Evolutionary conservation across 2,113 vertebrate genomes (phyloP).

Genomic region (Solenodon paradoxus): DNA sequence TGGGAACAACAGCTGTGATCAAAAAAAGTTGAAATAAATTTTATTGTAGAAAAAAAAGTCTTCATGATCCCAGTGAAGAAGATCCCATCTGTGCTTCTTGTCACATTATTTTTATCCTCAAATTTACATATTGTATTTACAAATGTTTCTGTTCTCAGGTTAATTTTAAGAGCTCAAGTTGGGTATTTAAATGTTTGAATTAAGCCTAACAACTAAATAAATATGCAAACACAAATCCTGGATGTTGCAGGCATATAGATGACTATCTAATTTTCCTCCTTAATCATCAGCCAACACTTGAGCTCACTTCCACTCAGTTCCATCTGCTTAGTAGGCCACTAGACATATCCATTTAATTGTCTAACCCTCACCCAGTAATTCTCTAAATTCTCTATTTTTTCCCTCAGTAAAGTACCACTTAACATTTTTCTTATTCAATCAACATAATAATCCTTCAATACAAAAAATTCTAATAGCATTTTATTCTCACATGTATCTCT

Average conservation of each 20-base stretch:
- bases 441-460: background rate
- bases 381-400: background rate
- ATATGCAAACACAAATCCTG: constrained; percentile 49
- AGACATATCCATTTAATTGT: background rate
- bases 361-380: background rate
- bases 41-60: background rate
- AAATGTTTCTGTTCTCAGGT: constrained; percentile 77
- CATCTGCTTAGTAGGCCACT: background rate
- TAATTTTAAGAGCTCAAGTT: constrained; percentile 70
- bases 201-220: constrained; percentile 64
- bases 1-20: background rate
- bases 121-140: constrained; percentile 77
- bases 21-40: background rate
- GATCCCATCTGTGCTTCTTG: constrained; percentile 72
- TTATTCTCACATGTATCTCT: background rate
- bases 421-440: background rate
- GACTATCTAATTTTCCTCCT: background rate
- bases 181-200: constrained; percentile 62
- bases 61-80: constrained; percentile 37
- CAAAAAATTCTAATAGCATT: background rate
- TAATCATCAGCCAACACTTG: background rate
- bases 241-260: constrained; percentile 21
- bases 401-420: background rate
- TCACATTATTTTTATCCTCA: constrained; percentile 68
- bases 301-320: background rate